Evolutionary conservation across 2,797 vertebrate genomes (phyloP).

Genomic region (Staurois parvus): DNA sequence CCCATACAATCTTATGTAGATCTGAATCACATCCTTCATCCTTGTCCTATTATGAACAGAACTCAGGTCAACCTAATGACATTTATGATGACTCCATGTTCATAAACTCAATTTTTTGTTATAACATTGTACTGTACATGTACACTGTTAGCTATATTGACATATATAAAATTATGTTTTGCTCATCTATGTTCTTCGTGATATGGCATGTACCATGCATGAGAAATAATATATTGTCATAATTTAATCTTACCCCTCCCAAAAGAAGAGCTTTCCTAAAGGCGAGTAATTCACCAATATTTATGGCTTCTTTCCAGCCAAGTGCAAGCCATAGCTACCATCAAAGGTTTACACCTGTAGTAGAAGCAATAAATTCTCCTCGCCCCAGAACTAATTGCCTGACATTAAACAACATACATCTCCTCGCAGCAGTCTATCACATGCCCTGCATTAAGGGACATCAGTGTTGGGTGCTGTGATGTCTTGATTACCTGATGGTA

Average conservation of each 20-base stretch:
- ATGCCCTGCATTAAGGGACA: constrained; percentile 40
- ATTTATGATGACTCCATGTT: too few species aligned
- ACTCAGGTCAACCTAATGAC: too few species aligned
- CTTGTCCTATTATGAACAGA: too few species aligned
- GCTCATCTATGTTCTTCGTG: background rate
- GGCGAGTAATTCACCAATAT: constrained; percentile 50
- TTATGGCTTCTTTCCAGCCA: constrained; percentile 45
- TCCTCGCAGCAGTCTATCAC: constrained; percentile 28
- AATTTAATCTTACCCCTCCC: constrained; percentile 24
- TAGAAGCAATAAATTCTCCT: constrained; percentile 45
- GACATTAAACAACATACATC: constrained; percentile 52
- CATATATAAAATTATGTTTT: background rate
- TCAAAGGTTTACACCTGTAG: constrained; percentile 56
- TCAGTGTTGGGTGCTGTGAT: constrained; percentile 17
- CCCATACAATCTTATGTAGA: too few species aligned
- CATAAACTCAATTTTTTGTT: background rate
- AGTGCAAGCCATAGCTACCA: constrained; percentile 21
- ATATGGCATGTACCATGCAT: constrained; percentile 7
- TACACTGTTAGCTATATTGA: background rate
- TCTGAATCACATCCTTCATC: too few species aligned
- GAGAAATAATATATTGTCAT: constrained; percentile 41
- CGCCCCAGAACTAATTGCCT: constrained; percentile 57
- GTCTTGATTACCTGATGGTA: constrained; percentile 36
- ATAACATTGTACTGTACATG: background rate
- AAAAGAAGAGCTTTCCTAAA: constrained; percentile 24